Percentiles rank a stretch among this genome's conserved stretches.
Evolutionary conservation across 2,113 vertebrate species (phyloP).

Genomic region (Leucopsar rothschildi): DNA sequence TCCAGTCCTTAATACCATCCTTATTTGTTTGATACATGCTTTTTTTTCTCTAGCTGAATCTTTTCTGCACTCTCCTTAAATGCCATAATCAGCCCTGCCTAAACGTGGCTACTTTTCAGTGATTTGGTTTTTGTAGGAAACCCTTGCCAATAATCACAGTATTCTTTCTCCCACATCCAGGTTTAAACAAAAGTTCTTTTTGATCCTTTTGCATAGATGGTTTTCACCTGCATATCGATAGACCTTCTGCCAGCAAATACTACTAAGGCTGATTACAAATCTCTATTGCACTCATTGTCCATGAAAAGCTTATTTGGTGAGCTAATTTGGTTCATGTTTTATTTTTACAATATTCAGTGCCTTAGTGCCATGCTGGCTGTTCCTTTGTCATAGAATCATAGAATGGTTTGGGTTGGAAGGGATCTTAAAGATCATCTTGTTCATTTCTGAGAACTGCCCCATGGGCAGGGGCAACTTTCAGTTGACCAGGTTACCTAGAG

Average conservation of each 20-base stretch:
- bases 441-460: not conserved
- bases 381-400: not conserved
- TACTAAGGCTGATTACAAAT: not conserved
- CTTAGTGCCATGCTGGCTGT: not conserved
- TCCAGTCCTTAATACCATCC: not conserved
- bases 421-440: not conserved
- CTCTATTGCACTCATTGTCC: fast-evolving
- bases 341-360: not conserved
- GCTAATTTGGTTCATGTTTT: not conserved
- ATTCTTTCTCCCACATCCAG: not conserved
- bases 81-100: not conserved
- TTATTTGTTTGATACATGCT: not conserved
- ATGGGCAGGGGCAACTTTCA: not conserved
- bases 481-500: not conserved
- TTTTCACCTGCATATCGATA: not conserved
- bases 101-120: not conserved
- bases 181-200: not conserved
- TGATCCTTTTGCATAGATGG: not conserved
- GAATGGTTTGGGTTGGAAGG: not conserved
- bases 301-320: not conserved
- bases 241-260: not conserved
- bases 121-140: not conserved
- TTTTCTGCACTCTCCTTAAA: not conserved
- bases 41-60: not conserved
- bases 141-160: not conserved